Percentiles rank a stretch among this genome's conserved stretches.
phyloP scores from a whole-genome alignment of 2,113 vertebrate species.

The Cervus canadensis region DNA sequence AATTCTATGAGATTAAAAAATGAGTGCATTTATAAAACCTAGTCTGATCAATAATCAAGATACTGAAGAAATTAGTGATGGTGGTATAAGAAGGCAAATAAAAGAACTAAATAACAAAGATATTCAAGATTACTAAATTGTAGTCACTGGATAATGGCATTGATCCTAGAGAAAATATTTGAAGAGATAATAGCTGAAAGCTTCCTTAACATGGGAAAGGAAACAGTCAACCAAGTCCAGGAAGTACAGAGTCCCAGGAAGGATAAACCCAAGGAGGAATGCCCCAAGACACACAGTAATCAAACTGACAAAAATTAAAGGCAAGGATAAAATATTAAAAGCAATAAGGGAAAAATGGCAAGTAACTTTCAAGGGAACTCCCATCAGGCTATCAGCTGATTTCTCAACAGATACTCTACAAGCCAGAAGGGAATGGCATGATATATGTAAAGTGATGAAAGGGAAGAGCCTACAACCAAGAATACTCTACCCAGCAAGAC shows the following conservation, averaged over 20 bases:
- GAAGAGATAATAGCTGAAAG: not conserved
- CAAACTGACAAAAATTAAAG: not conserved
- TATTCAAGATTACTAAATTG: not conserved
- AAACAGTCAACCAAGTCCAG: not conserved
- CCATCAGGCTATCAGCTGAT: not conserved
- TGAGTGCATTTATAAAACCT: not conserved
- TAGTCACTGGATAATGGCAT: not conserved
- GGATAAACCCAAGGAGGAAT: not conserved
- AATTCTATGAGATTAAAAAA: not conserved
- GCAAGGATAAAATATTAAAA: not conserved
- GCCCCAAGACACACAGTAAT: not conserved
- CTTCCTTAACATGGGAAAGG: not conserved
- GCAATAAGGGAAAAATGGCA: not conserved
- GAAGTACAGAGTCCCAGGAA: not conserved
- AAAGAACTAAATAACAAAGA: not conserved
- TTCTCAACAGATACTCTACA: not conserved
- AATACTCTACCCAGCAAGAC: not conserved
- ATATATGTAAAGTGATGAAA: not conserved
- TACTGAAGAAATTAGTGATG: not conserved
- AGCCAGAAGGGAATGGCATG: not conserved
- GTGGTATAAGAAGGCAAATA: not conserved
- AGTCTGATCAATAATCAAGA: not conserved
- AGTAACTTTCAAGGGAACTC: not conserved
- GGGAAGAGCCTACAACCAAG: not conserved
- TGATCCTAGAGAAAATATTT: not conserved